These are phyloP conservation scores for Oreortyx pictus DNA, from an alignment of 2,797 vertebrate genomes.

Conservation along the genomic window DNA sequence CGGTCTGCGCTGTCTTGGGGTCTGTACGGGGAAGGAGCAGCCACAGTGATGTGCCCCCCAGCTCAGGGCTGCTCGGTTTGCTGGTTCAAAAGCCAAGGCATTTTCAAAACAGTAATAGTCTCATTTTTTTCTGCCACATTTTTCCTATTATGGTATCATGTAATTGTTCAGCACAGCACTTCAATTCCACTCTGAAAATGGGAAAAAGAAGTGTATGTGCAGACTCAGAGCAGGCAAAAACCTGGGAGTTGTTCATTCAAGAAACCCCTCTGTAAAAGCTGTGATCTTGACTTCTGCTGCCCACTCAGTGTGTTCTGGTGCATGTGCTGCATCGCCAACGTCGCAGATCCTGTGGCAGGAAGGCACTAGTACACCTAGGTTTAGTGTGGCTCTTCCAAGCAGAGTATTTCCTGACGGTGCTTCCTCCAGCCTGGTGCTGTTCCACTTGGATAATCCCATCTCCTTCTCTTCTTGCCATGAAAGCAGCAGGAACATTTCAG, in stretches of 20 bases:
- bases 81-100: background rate
- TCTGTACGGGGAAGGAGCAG: background rate
- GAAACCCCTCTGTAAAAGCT: background rate
- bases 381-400: background rate
- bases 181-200: background rate
- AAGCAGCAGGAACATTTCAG: background rate
- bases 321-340: fast-evolving
- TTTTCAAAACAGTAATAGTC: background rate
- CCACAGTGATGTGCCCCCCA: background rate
- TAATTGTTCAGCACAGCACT: background rate
- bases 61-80: background rate
- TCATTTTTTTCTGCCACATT: background rate
- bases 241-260: background rate
- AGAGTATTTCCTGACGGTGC: background rate
- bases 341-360: background rate
- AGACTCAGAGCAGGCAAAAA: background rate
- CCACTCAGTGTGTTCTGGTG: background rate
- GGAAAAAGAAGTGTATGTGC: background rate
- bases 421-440: background rate
- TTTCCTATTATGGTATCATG: background rate
- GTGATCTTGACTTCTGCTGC: fast-evolving
- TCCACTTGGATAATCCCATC: background rate
- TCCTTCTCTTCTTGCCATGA: background rate
- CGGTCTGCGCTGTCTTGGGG: fast-evolving
- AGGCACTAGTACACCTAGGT: background rate